Evolutionary conservation across 2,797 vertebrate genomes (phyloP).

Genomic region (Sebastes reedi): DNA sequence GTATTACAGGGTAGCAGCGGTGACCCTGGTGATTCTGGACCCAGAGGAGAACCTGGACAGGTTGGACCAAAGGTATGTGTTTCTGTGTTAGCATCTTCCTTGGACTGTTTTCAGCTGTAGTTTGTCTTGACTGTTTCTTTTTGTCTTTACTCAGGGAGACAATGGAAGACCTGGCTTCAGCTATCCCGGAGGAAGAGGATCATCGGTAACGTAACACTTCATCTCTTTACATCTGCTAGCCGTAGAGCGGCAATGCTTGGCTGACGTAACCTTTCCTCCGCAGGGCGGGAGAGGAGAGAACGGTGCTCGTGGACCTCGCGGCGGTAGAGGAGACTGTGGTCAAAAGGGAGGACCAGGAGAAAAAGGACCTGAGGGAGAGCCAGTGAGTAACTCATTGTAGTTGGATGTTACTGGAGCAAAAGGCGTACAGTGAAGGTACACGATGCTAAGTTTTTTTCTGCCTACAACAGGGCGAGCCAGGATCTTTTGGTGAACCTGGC

Average conservation of each 20-base stretch:
- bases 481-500: slow-evolving; percentile 79
- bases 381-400: slow-evolving; percentile 69
- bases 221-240: not conserved
- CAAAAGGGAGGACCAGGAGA: slow-evolving; percentile 86
- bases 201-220: slow-evolving; percentile 73
- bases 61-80: slow-evolving; percentile 87
- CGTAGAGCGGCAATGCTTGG: not conserved
- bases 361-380: slow-evolving; percentile 86
- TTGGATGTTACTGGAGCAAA: not conserved
- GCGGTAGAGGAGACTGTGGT: slow-evolving; percentile 91
- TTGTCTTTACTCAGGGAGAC: slow-evolving; percentile 84
- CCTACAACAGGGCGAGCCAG: slow-evolving; percentile 78
- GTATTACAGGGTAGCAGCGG: slow-evolving; percentile 88
- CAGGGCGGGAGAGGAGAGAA: slow-evolving; percentile 91
- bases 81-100: not conserved
- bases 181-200: slow-evolving; percentile 91
- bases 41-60: slow-evolving; percentile 88
- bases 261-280: not conserved
- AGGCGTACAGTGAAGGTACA: not conserved
- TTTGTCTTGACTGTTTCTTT: not conserved
- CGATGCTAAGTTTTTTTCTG: slow-evolving; percentile 6
- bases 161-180: slow-evolving; percentile 92
- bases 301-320: slow-evolving; percentile 87
- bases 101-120: not conserved
- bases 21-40: slow-evolving; percentile 90